Conservation (phyloP, 2,113 vertebrate species). For the Cardinalis cardinalis region DNA sequence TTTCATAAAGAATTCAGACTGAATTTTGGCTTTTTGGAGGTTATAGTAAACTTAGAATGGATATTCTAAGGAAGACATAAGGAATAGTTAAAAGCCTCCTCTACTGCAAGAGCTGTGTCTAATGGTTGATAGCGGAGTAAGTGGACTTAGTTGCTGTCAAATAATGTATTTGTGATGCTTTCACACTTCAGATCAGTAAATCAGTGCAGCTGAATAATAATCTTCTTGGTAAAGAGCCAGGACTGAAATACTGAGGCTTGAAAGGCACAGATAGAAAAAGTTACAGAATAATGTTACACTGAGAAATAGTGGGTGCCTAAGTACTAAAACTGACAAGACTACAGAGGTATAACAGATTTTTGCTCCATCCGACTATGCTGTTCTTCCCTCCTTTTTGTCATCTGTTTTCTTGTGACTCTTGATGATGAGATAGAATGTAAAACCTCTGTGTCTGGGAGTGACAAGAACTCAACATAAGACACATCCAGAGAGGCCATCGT, state of each 20-base stretch:
- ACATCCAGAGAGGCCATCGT: not conserved
- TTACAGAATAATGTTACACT: not conserved
- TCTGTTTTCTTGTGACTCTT: not conserved
- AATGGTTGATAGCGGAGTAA: not conserved
- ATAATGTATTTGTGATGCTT: not conserved
- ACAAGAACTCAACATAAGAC: not conserved
- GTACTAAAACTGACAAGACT: not conserved
- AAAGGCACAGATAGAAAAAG: not conserved
- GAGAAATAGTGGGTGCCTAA: not conserved
- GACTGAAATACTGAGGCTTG: not conserved
- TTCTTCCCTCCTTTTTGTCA: not conserved
- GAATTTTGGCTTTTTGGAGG: not conserved
- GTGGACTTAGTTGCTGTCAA: not conserved
- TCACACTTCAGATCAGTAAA: not conserved
- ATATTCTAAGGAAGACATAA: not conserved
- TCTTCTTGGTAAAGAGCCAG: not conserved
- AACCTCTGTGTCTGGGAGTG: not conserved
- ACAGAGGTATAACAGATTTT: not conserved
- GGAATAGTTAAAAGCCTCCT: not conserved
- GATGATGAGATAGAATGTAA: not conserved
- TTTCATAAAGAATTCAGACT: not conserved
- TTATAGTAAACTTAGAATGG: not conserved
- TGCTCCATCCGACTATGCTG: not conserved
- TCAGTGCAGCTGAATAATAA: not conserved
- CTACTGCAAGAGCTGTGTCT: not conserved